phyloP scores from a whole-genome alignment of 2,797 vertebrate species.

The Sebastes minor region DNA sequence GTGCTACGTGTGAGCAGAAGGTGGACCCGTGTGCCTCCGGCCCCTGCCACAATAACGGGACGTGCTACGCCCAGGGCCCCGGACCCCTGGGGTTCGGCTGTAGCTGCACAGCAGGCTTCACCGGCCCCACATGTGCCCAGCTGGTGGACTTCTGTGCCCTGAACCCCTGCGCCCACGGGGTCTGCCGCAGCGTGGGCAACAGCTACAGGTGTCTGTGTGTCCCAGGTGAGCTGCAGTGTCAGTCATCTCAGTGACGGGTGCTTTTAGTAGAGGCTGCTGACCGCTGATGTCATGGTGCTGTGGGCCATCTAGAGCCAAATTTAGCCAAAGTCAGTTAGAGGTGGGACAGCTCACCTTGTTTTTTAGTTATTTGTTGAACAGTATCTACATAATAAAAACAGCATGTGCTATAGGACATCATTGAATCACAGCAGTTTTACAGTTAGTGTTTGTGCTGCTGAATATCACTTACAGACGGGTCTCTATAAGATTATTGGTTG shows the following conservation, averaged over 20 bases:
- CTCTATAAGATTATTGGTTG: neutral
- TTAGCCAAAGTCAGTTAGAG: slow-evolving; percentile 16
- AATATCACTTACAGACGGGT: neutral
- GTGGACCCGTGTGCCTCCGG: slow-evolving; percentile 90
- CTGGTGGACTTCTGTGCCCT: slow-evolving; percentile 97
- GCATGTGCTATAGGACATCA: neutral
- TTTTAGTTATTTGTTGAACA: neutral
- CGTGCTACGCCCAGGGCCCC: slow-evolving; percentile 86
- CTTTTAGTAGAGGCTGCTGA: neutral
- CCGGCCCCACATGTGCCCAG: slow-evolving; percentile 91
- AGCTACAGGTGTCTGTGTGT: slow-evolving; percentile 97
- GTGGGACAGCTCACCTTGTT: neutral
- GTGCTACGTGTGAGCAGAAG: slow-evolving; percentile 90
- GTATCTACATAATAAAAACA: neutral
- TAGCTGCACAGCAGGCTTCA: slow-evolving; percentile 92
- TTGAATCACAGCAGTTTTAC: neutral
- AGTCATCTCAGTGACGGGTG: neutral
- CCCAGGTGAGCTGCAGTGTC: slow-evolving; percentile 84
- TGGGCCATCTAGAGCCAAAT: neutral
- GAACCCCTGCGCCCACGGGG: slow-evolving; percentile 94
- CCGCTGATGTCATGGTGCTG: neutral
- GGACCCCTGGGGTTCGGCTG: slow-evolving; percentile 87
- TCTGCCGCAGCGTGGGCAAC: slow-evolving; percentile 94
- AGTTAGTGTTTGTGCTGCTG: neutral
- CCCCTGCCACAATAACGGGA: slow-evolving; percentile 96